Percentiles rank a stretch among this genome's conserved stretches.
Conservation (phyloP, 2,113 vertebrate species). For the Myotis davidii region DNA sequence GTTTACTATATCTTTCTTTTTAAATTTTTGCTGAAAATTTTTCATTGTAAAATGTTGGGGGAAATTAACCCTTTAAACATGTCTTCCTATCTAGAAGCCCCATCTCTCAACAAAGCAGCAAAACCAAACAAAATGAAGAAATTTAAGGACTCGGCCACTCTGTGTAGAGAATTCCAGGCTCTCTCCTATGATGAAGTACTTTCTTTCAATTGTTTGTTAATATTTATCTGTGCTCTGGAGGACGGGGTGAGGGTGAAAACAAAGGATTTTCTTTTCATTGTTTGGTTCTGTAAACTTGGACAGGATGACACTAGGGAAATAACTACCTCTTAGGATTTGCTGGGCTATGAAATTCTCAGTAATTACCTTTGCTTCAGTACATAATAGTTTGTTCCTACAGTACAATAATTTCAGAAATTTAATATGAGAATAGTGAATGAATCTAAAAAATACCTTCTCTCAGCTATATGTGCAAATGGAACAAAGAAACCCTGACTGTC, state of each 20-base stretch:
- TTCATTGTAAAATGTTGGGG: conserved; percentile 17
- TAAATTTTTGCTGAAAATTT: neutral
- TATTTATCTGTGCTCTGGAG: conserved; percentile 20
- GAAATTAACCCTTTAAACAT: conserved; percentile 45
- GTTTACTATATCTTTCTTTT: neutral
- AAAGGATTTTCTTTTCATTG: neutral
- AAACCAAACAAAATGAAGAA: conserved; percentile 50
- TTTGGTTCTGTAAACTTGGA: conserved; percentile 28
- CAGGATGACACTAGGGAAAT: neutral
- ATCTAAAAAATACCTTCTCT: conserved; percentile 43
- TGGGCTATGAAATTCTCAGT: neutral
- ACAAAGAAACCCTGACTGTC: conserved; percentile 46
- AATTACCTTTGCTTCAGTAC: conserved; percentile 8
- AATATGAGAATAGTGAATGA: neutral
- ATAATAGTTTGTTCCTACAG: conserved; percentile 4
- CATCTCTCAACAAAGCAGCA: conserved; percentile 20
- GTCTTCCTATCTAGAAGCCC: conserved; percentile 36
- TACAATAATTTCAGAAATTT: conserved; percentile 53
- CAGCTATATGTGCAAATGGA: conserved; percentile 40
- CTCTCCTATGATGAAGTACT: neutral
- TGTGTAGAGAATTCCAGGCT: neutral
- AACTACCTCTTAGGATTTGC: neutral
- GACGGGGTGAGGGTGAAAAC: neutral
- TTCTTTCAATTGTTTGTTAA: neutral
- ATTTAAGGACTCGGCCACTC: neutral